phyloP scores from a whole-genome alignment of 2,888 invertebrate genomes.

The Drosophila engyochracea region DNA sequence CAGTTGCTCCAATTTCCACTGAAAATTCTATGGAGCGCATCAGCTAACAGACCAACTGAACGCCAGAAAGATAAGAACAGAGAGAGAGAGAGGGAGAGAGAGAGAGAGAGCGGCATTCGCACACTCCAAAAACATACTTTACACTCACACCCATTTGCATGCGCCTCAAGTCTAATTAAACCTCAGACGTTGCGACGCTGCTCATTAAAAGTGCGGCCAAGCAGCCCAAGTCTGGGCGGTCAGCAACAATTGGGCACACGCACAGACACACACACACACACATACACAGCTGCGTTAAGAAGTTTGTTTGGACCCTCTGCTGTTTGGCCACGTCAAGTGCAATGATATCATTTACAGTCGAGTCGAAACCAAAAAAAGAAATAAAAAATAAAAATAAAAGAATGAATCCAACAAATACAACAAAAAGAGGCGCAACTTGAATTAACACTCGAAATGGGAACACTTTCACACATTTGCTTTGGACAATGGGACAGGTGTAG shows the following conservation, averaged over 20 bases:
- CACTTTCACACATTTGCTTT: constrained; percentile 72
- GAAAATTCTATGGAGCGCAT: constrained; percentile 48
- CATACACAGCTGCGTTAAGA: constrained; percentile 10
- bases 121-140: constrained; percentile 77
- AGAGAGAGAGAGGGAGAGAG: neutral
- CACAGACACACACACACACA: constrained; percentile 7
- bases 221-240: constrained; percentile 18
- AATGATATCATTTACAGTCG: constrained; percentile 55
- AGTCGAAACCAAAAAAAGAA: constrained; percentile 47
- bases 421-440: constrained; percentile 45
- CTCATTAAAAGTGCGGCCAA: constrained; percentile 52
- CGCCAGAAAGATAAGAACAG: neutral
- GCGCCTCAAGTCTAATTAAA: constrained; percentile 47
- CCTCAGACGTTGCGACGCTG: constrained; percentile 23
- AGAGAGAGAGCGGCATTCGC: constrained; percentile 56
- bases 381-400: neutral
- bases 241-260: constrained; percentile 38
- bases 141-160: constrained; percentile 55
- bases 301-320: constrained; percentile 6
- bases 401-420: neutral
- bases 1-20: constrained; percentile 63
- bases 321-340: constrained; percentile 66
- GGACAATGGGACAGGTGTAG: constrained; percentile 34
- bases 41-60: constrained; percentile 9
- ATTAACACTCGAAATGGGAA: constrained; percentile 75